A percentile compares a stretch with the other conserved stretches of the same genome.
phyloP scores from a whole-genome alignment of 2,888 invertebrate species.

The Drosophila austrosaltans region DNA sequence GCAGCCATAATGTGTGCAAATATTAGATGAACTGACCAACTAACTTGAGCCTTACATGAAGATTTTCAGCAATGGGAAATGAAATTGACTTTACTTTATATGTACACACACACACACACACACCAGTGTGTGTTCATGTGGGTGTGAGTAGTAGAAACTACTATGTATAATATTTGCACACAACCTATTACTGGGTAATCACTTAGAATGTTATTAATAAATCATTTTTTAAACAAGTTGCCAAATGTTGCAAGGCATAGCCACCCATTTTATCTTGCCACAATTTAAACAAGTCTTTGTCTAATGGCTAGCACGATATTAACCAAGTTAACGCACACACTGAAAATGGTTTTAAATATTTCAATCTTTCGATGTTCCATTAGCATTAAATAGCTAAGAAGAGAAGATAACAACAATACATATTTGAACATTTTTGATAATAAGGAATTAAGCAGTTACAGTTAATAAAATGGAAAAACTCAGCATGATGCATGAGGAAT shows the following conservation, averaged over 20 bases:
- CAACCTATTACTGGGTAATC: slow-evolving; percentile 4
- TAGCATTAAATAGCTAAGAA: too few relatives aligned
- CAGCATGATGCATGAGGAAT: slow-evolving; percentile 60
- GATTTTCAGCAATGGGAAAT: background rate
- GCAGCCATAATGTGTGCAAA: background rate
- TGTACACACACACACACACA: background rate
- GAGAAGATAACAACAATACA: too few relatives aligned
- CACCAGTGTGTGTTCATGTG: background rate
- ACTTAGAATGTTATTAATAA: slow-evolving; percentile 11
- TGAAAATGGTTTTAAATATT: background rate
- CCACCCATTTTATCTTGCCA: slow-evolving; percentile 3
- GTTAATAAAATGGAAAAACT: slow-evolving; percentile 23
- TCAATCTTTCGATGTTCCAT: background rate
- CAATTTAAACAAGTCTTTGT: background rate
- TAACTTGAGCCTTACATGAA: background rate
- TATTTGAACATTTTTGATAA: background rate
- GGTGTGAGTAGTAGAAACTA: background rate
- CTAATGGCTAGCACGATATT: background rate
- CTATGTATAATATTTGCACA: background rate
- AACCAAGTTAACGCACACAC: background rate
- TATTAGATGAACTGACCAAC: slow-evolving; percentile 10
- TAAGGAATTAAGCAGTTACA: slow-evolving; percentile 3
- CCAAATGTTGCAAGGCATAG: background rate
- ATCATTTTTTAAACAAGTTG: slow-evolving; percentile 7
- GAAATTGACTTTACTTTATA: background rate